phyloP scores from a whole-genome alignment of 2,797 vertebrate genomes.

The Buceros bicornis region DNA sequence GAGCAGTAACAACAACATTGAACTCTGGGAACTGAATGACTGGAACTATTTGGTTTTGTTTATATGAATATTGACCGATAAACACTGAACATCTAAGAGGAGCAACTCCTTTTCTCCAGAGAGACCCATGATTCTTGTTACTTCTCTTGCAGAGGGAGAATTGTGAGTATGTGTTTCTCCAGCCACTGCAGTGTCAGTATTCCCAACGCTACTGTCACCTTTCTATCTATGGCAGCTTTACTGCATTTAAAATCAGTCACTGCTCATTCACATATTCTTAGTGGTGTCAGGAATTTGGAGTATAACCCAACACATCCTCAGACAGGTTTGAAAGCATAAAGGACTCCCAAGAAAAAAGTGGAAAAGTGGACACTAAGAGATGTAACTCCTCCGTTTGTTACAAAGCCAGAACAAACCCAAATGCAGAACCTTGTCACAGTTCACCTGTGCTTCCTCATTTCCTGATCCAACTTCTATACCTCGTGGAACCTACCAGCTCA shows the following conservation, averaged over 20 bases:
- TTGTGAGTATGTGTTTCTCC: background rate
- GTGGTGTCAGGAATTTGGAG: too few species aligned
- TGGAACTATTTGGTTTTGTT: background rate
- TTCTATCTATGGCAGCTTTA: background rate
- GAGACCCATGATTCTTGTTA: background rate
- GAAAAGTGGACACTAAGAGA: too few species aligned
- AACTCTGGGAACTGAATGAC: background rate
- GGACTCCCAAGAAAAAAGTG: too few species aligned
- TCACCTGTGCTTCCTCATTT: too few species aligned
- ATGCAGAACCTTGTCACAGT: too few species aligned
- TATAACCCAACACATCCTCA: too few species aligned
- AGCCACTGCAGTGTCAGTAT: background rate
- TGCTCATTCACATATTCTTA: too few species aligned
- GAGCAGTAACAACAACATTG: background rate
- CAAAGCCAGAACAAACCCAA: too few species aligned
- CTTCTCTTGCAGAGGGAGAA: background rate
- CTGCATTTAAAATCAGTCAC: background rate
- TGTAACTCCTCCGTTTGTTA: too few species aligned
- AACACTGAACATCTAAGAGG: background rate
- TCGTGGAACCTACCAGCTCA: too few species aligned
- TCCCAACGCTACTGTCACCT: background rate
- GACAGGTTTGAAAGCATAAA: too few species aligned
- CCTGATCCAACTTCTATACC: too few species aligned
- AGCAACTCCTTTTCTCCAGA: background rate
- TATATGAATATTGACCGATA: background rate